Conservation (phyloP, 2,888 invertebrate species). For the Himalopsyche anomala region DNA sequence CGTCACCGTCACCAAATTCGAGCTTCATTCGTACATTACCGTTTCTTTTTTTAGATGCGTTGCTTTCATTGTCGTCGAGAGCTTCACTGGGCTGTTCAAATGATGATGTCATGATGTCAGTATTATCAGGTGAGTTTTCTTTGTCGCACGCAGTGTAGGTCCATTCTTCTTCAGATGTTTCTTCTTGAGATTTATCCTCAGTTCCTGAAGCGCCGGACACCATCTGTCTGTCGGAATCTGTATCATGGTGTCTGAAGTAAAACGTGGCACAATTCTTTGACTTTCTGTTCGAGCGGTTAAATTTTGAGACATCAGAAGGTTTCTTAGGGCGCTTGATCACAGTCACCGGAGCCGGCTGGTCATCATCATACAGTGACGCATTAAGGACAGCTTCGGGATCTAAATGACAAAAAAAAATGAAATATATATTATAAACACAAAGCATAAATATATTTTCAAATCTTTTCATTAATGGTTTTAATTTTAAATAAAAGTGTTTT, state of each 20-base stretch:
- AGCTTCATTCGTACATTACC: conserved; percentile 55
- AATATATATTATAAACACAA: background rate
- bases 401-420: conserved; percentile 28
- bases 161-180: conserved; percentile 80
- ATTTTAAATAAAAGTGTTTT: background rate
- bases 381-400: conserved; percentile 53
- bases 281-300: conserved; percentile 84
- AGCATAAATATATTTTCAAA: background rate
- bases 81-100: conserved; percentile 60
- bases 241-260: conserved; percentile 91
- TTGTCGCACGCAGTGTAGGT: conserved; percentile 78
- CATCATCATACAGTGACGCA: conserved; percentile 61
- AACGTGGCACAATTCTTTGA: conserved; percentile 90
- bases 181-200: conserved; percentile 74
- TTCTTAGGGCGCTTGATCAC: conserved; percentile 75
- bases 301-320: conserved; percentile 78
- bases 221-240: conserved; percentile 87
- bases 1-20: conserved; percentile 58
- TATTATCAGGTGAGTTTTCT: conserved; percentile 65
- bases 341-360: conserved; percentile 72
- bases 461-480: background rate
- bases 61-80: conserved; percentile 59
- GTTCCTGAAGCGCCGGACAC: conserved; percentile 71
- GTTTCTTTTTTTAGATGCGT: conserved; percentile 65
- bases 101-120: conserved; percentile 74